Conservation (phyloP, 37 sponge, comb jelly and placozoan species). For the Cladorhizidae sp. region DNA sequence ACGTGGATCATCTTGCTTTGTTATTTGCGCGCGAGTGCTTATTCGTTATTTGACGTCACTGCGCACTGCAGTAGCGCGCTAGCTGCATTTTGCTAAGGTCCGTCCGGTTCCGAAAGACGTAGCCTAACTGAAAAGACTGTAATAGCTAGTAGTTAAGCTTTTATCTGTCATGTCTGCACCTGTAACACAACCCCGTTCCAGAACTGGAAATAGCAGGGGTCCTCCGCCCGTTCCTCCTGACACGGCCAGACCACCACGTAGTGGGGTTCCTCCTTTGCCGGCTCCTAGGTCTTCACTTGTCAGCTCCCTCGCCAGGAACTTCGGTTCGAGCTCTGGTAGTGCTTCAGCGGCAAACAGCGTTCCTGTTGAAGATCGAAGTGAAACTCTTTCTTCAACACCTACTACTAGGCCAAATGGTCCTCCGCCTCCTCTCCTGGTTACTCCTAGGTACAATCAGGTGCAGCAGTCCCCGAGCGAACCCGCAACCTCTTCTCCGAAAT, state of each 20-base stretch:
- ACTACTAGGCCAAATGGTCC: neutral
- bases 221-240: slow-evolving; percentile 8
- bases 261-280: neutral
- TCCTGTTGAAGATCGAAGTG: too few species aligned
- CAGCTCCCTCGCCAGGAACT: neutral
- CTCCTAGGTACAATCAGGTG: neutral
- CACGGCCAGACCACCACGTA: too few species aligned
- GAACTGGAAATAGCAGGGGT: neutral
- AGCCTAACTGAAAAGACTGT: too few species aligned
- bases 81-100: too few species aligned
- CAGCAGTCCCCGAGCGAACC: neutral
- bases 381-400: neutral
- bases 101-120: too few species aligned
- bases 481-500: neutral
- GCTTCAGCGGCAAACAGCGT: neutral
- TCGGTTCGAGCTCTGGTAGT: neutral
- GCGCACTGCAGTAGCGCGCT: too few species aligned
- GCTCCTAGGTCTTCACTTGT: neutral
- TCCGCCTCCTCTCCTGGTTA: neutral
- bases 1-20: too few species aligned
- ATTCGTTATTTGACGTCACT: too few species aligned
- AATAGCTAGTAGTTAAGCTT: too few species aligned
- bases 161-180: too few species aligned
- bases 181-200: slow-evolving; percentile 5
- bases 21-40: too few species aligned